These are phyloP conservation scores for Tupaia chinensis DNA, from an alignment of 2,113 vertebrate genomes.

Conservation along the genomic window DNA sequence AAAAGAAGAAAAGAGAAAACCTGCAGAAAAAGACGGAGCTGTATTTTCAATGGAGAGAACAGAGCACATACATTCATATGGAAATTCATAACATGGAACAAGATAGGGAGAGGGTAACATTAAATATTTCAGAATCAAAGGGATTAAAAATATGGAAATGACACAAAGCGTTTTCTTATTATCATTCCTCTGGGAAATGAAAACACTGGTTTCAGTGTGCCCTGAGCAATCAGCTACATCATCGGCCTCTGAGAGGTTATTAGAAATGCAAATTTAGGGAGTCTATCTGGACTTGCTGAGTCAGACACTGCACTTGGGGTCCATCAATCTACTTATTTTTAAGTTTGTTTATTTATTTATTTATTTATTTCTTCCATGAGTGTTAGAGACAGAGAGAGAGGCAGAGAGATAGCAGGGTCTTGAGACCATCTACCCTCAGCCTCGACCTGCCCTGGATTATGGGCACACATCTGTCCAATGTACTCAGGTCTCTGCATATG, in stretches of 20 bases:
- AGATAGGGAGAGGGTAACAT: not conserved
- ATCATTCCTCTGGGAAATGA: not conserved
- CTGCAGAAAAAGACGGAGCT: not conserved
- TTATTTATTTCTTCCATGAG: too few species aligned
- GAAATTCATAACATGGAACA: not conserved
- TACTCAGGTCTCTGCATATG: too few species aligned
- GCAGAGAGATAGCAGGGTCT: too few species aligned
- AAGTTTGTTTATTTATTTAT: too few species aligned
- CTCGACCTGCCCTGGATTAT: too few species aligned
- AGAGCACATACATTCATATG: not conserved
- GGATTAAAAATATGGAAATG: not conserved
- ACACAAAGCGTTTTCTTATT: not conserved
- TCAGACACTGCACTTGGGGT: not conserved
- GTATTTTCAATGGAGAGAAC: not conserved
- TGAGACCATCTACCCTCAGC: too few species aligned
- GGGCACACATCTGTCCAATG: too few species aligned
- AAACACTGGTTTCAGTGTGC: not conserved
- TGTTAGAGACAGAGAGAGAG: too few species aligned
- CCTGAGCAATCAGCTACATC: not conserved
- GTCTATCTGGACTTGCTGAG: not conserved
- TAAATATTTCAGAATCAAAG: not conserved
- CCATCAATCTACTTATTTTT: not conserved
- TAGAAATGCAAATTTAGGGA: not conserved
- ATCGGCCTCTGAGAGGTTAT: not conserved
- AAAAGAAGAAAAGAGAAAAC: not conserved